phyloP scores from a whole-genome alignment of 2,888 invertebrate genomes.

The Eristalinus sepulchralis region DNA sequence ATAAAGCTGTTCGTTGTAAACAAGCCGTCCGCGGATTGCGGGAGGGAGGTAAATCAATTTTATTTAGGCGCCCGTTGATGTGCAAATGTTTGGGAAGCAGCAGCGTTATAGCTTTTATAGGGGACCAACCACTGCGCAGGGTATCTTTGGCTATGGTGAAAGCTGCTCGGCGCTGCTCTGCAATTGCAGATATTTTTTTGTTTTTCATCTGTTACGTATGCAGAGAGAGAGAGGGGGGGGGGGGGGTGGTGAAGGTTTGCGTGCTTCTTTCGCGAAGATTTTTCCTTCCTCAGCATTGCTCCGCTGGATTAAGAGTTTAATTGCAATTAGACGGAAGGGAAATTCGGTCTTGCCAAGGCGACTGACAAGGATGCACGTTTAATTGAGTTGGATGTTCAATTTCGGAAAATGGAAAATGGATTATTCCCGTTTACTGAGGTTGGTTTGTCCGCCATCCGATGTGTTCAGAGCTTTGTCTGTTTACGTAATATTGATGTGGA shows the following conservation, averaged over 20 bases:
- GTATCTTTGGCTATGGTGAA: constrained; percentile 4
- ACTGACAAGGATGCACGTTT: constrained; percentile 14
- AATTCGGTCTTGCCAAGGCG: constrained; percentile 4
- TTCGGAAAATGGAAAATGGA: constrained; percentile 16
- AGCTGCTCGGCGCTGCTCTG: constrained; percentile 1
- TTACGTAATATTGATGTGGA: background rate
- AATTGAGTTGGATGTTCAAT: constrained; percentile 31
- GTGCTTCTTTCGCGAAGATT: background rate
- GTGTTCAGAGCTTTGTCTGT: background rate
- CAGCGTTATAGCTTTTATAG: constrained; percentile 5
- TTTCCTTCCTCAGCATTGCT: background rate
- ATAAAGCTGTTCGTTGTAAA: constrained; percentile 7
- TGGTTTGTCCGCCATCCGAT: background rate
- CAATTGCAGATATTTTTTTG: background rate
- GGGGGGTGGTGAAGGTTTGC: background rate
- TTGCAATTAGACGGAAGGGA: constrained; percentile 14
- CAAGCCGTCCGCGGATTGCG: background rate
- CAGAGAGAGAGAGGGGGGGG: background rate
- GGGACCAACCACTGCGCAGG: constrained; percentile 14
- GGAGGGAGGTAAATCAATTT: constrained; percentile 27
- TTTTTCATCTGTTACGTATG: background rate
- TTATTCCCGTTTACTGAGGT: background rate
- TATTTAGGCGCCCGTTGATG: background rate
- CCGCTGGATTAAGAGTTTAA: constrained; percentile 26
- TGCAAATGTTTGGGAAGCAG: constrained; percentile 14